Evolutionary conservation across 2,888 invertebrate genomes (phyloP).

Genomic region (Trichacis sp.): DNA sequence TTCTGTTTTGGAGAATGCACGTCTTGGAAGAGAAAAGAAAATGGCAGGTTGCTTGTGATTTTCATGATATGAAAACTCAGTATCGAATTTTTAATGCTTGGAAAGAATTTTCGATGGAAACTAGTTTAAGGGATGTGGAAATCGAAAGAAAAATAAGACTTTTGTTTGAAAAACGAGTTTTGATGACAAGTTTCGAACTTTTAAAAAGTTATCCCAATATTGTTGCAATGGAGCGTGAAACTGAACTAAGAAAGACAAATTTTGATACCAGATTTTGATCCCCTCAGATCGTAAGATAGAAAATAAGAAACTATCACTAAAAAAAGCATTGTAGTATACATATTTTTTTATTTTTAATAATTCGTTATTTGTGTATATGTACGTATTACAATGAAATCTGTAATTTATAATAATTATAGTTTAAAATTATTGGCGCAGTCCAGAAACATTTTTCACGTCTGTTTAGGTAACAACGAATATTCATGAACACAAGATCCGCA

Average conservation of each 20-base stretch:
- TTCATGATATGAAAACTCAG: conserved; percentile 75
- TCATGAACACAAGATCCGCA: no score
- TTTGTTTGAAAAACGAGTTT: conserved; percentile 48
- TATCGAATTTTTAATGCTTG: conserved; percentile 72
- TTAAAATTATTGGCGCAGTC: no score
- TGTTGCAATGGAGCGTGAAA: conserved; percentile 53
- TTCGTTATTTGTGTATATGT: no score
- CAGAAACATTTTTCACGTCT: no score
- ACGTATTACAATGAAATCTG: no score
- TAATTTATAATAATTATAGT: no score
- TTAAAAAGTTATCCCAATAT: conserved; percentile 57
- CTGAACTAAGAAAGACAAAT: conserved; percentile 56
- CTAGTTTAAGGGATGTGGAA: conserved; percentile 59
- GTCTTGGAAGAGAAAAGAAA: conserved; percentile 66
- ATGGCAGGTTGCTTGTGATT: conserved; percentile 80
- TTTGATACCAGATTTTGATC: conserved; percentile 61
- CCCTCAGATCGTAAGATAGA: no score
- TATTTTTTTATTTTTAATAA: no score
- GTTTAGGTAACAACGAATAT: no score
- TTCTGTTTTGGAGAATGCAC: conserved; percentile 52
- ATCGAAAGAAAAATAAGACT: conserved; percentile 46
- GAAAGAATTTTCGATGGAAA: conserved; percentile 67
- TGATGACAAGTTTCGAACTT: conserved; percentile 46
- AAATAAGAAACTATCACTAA: no score
- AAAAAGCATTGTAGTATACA: no score